A percentile compares a stretch with the other conserved stretches of the same genome.
phyloP scores from a whole-genome alignment of 1,140 invertebrate genomes.

The Psix sp. region DNA sequence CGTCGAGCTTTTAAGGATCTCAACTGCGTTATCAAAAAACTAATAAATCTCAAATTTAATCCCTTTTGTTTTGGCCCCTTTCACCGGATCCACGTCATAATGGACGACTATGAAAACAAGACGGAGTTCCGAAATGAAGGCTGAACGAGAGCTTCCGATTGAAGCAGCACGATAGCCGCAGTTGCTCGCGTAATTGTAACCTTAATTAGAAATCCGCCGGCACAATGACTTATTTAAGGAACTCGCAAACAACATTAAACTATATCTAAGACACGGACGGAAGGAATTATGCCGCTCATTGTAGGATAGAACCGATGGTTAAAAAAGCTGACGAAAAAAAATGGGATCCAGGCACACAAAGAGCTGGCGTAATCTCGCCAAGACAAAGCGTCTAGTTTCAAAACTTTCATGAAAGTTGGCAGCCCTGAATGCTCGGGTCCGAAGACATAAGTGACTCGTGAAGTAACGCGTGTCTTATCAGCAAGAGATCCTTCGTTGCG shows the following conservation, averaged over 20 bases:
- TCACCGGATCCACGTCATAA: background rate
- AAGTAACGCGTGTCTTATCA: slow-evolving; percentile 64
- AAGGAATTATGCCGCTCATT: slow-evolving; percentile 54
- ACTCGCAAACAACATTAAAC: slow-evolving; percentile 33
- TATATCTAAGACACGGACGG: slow-evolving; percentile 24
- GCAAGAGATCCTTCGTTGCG: slow-evolving; percentile 45
- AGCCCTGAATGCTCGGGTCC: slow-evolving; percentile 30
- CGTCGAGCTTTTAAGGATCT: no score
- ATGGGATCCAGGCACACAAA: slow-evolving; percentile 50
- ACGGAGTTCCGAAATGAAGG: slow-evolving; percentile 9
- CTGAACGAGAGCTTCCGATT: no score
- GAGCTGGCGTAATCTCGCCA: slow-evolving; percentile 50
- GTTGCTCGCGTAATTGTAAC: no score
- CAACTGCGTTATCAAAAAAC: background rate
- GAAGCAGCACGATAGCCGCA: no score
- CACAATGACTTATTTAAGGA: slow-evolving; percentile 46
- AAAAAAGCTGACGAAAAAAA: slow-evolving; percentile 43
- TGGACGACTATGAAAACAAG: slow-evolving; percentile 7
- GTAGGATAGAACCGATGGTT: slow-evolving; percentile 21
- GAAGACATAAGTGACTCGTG: slow-evolving; percentile 48
- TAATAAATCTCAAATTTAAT: slow-evolving; percentile 4
- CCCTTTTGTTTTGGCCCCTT: slow-evolving; percentile 1
- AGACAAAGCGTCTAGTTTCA: slow-evolving; percentile 52
- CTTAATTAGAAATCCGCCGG: slow-evolving; percentile 42
- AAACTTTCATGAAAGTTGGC: slow-evolving; percentile 53